These are phyloP conservation scores for Perizoma affinitatum DNA, from an alignment of 2,888 invertebrate genomes.

Conservation along the genomic window DNA sequence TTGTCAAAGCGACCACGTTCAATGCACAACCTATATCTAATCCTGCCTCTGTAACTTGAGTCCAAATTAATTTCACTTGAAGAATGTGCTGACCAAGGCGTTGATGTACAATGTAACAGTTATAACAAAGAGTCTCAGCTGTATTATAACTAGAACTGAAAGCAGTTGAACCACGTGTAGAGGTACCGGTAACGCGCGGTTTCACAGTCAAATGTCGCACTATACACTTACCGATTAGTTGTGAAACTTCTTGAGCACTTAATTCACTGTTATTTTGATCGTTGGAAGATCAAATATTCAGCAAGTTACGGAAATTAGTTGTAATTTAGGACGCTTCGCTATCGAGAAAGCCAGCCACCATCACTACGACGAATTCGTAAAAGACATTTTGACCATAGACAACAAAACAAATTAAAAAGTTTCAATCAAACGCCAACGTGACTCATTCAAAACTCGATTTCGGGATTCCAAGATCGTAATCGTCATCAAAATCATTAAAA, in stretches of 20 bases:
- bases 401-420: constrained; percentile 64
- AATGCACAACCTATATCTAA: constrained; percentile 78
- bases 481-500: background rate
- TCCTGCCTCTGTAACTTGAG: constrained; percentile 52
- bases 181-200: constrained; percentile 77
- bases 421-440: constrained; percentile 55
- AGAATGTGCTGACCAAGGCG: constrained; percentile 43
- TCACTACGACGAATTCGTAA: constrained; percentile 83
- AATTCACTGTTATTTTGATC: constrained; percentile 72
- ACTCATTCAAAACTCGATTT: constrained; percentile 33
- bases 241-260: constrained; percentile 80
- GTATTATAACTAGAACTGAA: constrained; percentile 61
- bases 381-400: constrained; percentile 82
- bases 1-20: constrained; percentile 80
- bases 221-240: constrained; percentile 79
- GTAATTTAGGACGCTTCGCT: constrained; percentile 79
- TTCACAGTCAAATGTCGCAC: constrained; percentile 64
- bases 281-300: constrained; percentile 65
- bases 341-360: constrained; percentile 84
- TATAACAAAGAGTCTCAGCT: constrained; percentile 60
- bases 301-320: constrained; percentile 69
- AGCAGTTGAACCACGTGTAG: constrained; percentile 79
- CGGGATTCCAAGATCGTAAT: background rate
- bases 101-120: constrained; percentile 47
- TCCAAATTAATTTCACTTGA: constrained; percentile 48